phyloP scores from a whole-genome alignment of 2,888 invertebrate genomes.

The Phortica magna region DNA sequence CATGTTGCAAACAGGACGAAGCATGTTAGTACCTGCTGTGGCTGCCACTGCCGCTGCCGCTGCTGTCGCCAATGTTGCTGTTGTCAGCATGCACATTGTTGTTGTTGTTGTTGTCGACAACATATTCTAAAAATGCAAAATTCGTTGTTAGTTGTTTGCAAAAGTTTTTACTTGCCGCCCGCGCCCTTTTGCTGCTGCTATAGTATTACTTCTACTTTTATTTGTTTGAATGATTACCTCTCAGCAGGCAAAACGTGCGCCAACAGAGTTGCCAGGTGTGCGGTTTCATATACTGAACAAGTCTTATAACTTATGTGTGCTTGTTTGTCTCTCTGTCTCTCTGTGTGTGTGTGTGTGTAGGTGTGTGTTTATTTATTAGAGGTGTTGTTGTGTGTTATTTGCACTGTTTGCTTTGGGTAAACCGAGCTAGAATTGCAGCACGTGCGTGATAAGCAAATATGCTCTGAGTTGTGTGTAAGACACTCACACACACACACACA shows the following conservation, averaged over 20 bases:
- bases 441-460: constrained; percentile 17
- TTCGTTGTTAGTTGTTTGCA: constrained; percentile 33
- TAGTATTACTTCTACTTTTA: constrained; percentile 12
- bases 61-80: not conserved
- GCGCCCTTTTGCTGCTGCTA: not conserved
- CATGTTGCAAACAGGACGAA: constrained; percentile 6
- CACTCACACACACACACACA: too few species aligned
- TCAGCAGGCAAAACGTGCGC: constrained; percentile 25
- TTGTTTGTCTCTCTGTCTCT: not conserved
- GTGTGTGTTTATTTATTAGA: constrained; percentile 67
- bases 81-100: not conserved
- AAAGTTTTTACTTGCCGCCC: constrained; percentile 17
- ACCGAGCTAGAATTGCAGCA: constrained; percentile 48
- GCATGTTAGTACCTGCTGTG: not conserved
- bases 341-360: not conserved
- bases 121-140: constrained; percentile 32
- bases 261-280: not conserved
- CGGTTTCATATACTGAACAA: not conserved
- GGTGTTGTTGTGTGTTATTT: constrained; percentile 48
- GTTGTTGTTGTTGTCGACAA: constrained; percentile 21
- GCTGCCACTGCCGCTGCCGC: not conserved
- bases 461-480: too few species aligned
- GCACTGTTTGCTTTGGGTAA: constrained; percentile 33
- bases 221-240: constrained; percentile 31
- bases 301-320: constrained; percentile 15